Percentiles rank a stretch among this genome's conserved stretches.
Evolutionary conservation across 2,113 vertebrate species (phyloP).

Genomic region (Syngnathus floridae): DNA sequence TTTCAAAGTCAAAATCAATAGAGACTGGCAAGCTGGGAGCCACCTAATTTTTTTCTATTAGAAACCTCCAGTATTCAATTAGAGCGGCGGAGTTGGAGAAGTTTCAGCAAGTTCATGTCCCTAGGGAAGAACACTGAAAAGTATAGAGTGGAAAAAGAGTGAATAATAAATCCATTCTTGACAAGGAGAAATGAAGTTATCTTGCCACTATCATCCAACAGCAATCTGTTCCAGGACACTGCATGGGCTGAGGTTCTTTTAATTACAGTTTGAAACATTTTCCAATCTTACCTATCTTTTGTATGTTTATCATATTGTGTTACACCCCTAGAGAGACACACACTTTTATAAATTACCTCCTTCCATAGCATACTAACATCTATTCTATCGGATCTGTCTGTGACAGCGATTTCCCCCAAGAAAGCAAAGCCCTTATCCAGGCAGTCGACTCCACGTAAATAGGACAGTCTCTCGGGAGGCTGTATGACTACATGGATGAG

Average conservation of each 20-base stretch:
- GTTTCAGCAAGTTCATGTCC: slow-evolving; percentile 58
- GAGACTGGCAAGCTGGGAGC: slow-evolving; percentile 48
- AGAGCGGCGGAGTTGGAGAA: slow-evolving; percentile 49
- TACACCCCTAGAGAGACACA: neutral
- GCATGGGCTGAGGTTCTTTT: slow-evolving; percentile 12
- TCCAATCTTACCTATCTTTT: slow-evolving; percentile 9
- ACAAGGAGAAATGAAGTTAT: slow-evolving; percentile 59
- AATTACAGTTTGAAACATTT: slow-evolving; percentile 21
- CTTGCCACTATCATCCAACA: slow-evolving; percentile 22
- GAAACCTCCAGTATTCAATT: slow-evolving; percentile 61
- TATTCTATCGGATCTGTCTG: slow-evolving; percentile 1
- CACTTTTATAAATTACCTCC: neutral
- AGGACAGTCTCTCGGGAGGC: slow-evolving; percentile 23
- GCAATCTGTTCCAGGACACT: slow-evolving; percentile 11
- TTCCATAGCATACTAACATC: slow-evolving; percentile 5
- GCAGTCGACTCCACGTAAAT: slow-evolving; percentile 28
- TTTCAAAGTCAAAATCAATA: slow-evolving; percentile 64
- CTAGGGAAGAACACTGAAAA: slow-evolving; percentile 45
- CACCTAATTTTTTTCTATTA: slow-evolving; percentile 58
- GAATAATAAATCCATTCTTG: slow-evolving; percentile 59
- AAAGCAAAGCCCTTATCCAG: slow-evolving; percentile 28
- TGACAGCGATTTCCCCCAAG: slow-evolving; percentile 6
- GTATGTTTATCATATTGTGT: neutral
- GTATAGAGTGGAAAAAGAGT: slow-evolving; percentile 35
- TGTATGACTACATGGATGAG: slow-evolving; percentile 23